Evolutionary conservation across 2,797 vertebrate genomes (phyloP).

Genomic region (Pelodytes ibericus): DNA sequence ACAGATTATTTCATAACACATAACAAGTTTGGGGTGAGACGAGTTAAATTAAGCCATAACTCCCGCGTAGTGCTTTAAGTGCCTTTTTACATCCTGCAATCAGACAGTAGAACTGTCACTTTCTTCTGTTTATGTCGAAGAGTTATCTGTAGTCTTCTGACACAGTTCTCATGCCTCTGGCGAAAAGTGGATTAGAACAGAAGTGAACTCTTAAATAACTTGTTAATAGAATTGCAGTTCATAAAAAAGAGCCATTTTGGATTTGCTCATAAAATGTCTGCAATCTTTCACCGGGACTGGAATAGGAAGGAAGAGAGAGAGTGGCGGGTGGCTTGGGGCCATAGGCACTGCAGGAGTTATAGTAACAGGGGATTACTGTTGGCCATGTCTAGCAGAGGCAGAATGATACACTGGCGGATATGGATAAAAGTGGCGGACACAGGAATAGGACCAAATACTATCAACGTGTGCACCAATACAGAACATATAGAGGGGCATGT

Average conservation of each 20-base stretch:
- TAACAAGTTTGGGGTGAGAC: too few relatives aligned
- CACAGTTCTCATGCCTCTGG: conserved; percentile 19
- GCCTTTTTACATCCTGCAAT: background rate
- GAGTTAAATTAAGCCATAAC: too few relatives aligned
- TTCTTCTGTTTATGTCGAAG: conserved; percentile 5
- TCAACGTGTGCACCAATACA: too few relatives aligned
- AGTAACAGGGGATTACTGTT: background rate
- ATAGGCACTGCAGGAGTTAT: background rate
- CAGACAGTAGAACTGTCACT: conserved; percentile 17
- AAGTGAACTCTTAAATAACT: conserved; percentile 42
- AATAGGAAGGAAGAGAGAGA: background rate
- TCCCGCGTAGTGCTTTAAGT: background rate
- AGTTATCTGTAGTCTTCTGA: conserved; percentile 27
- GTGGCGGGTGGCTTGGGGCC: background rate
- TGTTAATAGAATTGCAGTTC: conserved; percentile 49
- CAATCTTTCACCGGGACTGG: background rate
- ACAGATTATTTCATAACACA: too few relatives aligned
- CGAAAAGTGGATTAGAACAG: conserved; percentile 23
- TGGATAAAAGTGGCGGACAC: too few relatives aligned
- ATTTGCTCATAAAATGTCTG: conserved; percentile 22
- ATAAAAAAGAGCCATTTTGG: conserved; percentile 39
- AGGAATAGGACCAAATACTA: too few relatives aligned
- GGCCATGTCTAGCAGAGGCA: background rate
- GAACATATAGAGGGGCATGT: too few relatives aligned
- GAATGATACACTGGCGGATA: too few relatives aligned